A percentile compares a stretch with the other conserved stretches of the same genome.
Evolutionary conservation across 2,113 vertebrate genomes (phyloP).

Genomic region (Balaeniceps rex): DNA sequence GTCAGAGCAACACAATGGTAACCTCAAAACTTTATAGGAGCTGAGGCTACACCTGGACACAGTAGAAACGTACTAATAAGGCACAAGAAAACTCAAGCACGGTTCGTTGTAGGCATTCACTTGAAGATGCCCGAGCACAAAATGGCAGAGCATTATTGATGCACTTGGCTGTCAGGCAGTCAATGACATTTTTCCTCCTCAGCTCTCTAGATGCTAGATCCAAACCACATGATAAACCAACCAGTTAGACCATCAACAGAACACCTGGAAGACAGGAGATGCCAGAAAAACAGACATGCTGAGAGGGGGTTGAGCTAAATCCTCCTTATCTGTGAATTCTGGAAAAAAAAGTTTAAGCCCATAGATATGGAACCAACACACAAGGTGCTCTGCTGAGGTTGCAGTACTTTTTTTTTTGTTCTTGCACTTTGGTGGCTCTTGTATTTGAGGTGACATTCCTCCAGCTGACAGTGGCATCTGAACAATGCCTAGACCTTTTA

Average conservation of each 20-base stretch:
- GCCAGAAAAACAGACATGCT: not conserved
- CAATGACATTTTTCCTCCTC: not conserved
- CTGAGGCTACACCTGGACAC: not conserved
- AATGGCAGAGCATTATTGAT: not conserved
- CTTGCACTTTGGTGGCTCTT: not conserved
- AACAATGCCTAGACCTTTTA: not conserved
- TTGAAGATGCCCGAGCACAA: not conserved
- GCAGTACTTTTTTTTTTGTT: not conserved
- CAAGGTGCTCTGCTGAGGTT: not conserved
- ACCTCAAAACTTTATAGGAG: not conserved
- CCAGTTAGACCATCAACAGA: not conserved
- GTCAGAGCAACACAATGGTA: not conserved
- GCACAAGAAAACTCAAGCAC: not conserved
- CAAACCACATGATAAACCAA: not conserved
- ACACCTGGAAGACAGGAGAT: not conserved
- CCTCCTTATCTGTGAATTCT: not conserved
- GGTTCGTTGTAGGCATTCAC: not conserved
- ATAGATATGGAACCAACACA: not conserved
- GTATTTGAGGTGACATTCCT: not conserved
- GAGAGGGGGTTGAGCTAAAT: not conserved
- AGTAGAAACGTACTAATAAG: not conserved
- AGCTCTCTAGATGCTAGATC: not conserved
- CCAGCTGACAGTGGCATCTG: not conserved
- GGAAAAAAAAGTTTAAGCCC: not conserved
- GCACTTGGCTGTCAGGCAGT: not conserved